Evolutionary conservation across 2,797 vertebrate genomes (phyloP).

Genomic region (Gorsachius magnificus): DNA sequence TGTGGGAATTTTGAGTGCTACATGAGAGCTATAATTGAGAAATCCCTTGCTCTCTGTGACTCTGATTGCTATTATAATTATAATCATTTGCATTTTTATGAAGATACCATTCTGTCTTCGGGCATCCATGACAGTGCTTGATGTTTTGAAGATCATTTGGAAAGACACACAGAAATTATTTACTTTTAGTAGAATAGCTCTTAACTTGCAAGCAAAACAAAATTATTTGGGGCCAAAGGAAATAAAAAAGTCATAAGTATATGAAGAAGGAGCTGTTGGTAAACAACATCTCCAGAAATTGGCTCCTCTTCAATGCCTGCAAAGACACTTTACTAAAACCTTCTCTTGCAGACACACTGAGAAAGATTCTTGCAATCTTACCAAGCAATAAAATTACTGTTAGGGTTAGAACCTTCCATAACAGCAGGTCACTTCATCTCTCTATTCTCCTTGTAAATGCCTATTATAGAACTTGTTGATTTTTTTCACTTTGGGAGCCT

Average conservation of each 20-base stretch:
- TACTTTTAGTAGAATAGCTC: not conserved
- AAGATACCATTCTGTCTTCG: constrained; percentile 43
- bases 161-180: constrained; percentile 32
- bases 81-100: constrained; percentile 58
- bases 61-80: constrained; percentile 44
- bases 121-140: constrained; percentile 34
- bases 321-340: not conserved
- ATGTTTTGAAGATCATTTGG: constrained; percentile 26
- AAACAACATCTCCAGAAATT: not conserved
- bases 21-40: constrained; percentile 31
- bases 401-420: not conserved
- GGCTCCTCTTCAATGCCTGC: not conserved
- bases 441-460: not conserved
- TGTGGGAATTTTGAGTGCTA: constrained; percentile 1
- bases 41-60: constrained; percentile 21
- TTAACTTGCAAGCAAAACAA: not conserved
- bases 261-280: not conserved
- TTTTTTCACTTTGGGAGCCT: not conserved
- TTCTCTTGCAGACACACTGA: not conserved
- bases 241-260: not conserved
- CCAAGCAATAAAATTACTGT: not conserved
- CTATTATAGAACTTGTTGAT: not conserved
- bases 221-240: constrained; percentile 11
- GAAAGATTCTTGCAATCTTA: not conserved
- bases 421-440: not conserved